Evolutionary conservation across 2,888 invertebrate genomes (phyloP).

Genomic region (Conchocele bisecta): DNA sequence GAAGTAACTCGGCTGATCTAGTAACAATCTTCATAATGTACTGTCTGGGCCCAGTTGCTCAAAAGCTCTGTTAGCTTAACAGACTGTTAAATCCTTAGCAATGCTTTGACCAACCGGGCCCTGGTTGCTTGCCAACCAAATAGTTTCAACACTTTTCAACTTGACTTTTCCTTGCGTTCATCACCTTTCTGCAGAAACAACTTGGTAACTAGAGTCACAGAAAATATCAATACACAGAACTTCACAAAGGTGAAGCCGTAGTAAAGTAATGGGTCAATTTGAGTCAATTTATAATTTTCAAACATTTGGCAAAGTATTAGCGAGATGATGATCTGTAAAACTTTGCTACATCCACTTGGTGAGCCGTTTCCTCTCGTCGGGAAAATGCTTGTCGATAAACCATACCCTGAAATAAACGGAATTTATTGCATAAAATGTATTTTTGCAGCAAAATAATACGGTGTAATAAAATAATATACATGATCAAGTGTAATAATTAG

Average conservation of each 20-base stretch:
- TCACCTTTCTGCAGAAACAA: no score
- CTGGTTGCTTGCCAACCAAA: no score
- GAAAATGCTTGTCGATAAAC: conserved; percentile 18
- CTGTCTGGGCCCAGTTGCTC: no score
- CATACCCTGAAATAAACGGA: conserved; percentile 44
- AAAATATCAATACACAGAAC: conserved; percentile 36
- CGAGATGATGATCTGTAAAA: conserved; percentile 25
- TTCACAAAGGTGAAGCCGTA: conserved; percentile 44
- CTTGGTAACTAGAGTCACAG: conserved; percentile 24
- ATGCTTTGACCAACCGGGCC: no score
- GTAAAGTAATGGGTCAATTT: conserved; percentile 20
- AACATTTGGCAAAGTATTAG: conserved; percentile 34
- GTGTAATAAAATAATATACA: background rate
- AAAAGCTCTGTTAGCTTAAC: no score
- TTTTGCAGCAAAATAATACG: background rate
- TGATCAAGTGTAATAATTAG: background rate
- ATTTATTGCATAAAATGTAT: background rate
- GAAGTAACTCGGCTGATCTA: no score
- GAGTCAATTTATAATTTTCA: conserved; percentile 42
- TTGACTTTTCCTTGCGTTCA: no score
- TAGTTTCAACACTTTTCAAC: no score
- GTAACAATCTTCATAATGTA: no score
- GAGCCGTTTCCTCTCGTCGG: background rate
- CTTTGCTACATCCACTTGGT: background rate
- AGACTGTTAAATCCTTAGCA: no score